These are phyloP conservation scores for Thunnus albacares DNA, from an alignment of 2,797 vertebrate species.

Conservation along the genomic window DNA sequence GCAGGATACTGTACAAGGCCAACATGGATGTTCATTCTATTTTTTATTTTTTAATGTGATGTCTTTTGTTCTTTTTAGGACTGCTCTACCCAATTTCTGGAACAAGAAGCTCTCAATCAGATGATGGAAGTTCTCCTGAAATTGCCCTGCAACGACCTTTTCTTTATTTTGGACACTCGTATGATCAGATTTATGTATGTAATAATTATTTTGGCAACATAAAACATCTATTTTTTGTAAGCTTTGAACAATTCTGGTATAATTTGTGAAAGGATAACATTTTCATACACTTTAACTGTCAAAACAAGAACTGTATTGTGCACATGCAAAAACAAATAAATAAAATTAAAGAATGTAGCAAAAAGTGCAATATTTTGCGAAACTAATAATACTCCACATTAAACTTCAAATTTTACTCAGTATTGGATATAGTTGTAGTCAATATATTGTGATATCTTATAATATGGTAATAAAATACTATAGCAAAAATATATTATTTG, in stretches of 20 bases:
- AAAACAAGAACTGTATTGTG: no score
- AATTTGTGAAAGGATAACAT: neutral
- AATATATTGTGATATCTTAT: neutral
- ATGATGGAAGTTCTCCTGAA: conserved; percentile 71
- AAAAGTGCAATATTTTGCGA: neutral
- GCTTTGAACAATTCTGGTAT: neutral
- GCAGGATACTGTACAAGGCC: neutral
- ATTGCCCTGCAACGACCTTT: conserved; percentile 59
- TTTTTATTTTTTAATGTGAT: neutral
- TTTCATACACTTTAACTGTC: neutral
- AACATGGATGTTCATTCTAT: neutral
- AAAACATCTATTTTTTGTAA: no score
- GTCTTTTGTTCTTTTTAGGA: conserved; percentile 35
- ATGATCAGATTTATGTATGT: conserved; percentile 73
- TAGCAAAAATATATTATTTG: neutral
- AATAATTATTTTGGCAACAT: neutral
- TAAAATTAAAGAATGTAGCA: neutral
- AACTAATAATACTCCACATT: neutral
- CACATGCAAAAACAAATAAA: neutral
- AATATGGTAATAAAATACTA: neutral
- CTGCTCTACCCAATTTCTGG: conserved; percentile 65
- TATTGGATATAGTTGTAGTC: neutral
- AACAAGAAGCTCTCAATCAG: neutral
- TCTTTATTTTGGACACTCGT: conserved; percentile 57
- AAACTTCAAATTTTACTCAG: neutral